Conservation (phyloP, 2,888 invertebrate species). For the Coelinius sp. region DNA sequence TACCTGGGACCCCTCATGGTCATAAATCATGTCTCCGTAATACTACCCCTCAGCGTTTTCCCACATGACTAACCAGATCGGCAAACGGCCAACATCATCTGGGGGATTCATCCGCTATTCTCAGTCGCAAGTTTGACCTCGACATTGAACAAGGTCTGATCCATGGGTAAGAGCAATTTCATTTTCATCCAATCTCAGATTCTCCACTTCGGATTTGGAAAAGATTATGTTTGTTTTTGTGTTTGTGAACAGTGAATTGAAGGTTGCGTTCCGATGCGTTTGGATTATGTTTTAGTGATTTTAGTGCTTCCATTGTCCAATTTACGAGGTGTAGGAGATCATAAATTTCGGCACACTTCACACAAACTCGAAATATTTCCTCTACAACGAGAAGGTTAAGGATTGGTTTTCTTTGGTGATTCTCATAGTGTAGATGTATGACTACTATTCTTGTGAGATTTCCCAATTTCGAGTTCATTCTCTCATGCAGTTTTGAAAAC, state of each 20-base stretch:
- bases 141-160: background rate
- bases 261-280: constrained; percentile 49
- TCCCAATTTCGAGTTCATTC: no score
- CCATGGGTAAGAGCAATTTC: background rate
- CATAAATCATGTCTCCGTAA: constrained; percentile 69
- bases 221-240: no score
- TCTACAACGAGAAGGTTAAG: constrained; percentile 67
- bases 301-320: constrained; percentile 45
- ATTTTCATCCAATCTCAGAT: background rate
- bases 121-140: constrained; percentile 47
- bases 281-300: constrained; percentile 51
- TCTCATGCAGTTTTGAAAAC: no score
- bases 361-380: constrained; percentile 73
- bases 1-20: constrained; percentile 64
- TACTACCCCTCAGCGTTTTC: constrained; percentile 61
- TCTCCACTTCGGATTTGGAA: background rate
- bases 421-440: constrained; percentile 58
- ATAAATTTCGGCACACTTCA: constrained; percentile 74
- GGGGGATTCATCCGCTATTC: constrained; percentile 50
- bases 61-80: constrained; percentile 60
- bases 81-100: constrained; percentile 66
- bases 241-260: constrained; percentile 14
- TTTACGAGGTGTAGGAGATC: constrained; percentile 51
- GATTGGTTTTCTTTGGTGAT: constrained; percentile 61
- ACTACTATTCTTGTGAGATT: no score